Evolutionary conservation across 2,797 vertebrate species (phyloP).

Genomic region (Hylomyscus alleni): DNA sequence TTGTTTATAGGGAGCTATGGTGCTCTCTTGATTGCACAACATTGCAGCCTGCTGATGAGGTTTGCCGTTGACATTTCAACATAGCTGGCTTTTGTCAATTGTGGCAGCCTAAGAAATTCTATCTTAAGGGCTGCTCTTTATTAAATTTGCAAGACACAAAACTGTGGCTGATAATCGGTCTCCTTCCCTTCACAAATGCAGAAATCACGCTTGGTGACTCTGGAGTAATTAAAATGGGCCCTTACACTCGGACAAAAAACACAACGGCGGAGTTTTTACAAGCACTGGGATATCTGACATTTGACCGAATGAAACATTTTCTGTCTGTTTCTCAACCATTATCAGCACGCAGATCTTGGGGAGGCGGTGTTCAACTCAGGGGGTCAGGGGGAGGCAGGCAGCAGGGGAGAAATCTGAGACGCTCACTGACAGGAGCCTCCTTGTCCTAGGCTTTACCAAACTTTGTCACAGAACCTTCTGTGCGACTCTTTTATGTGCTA

Average conservation of each 20-base stretch:
- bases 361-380: not conserved
- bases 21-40: conserved; percentile 86
- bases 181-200: conserved; percentile 89
- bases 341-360: conserved; percentile 69
- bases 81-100: conserved; percentile 90
- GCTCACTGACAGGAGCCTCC: conserved; percentile 42
- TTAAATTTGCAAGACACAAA: conserved; percentile 92
- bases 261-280: conserved; percentile 70
- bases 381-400: not conserved
- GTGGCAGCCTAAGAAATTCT: conserved; percentile 90
- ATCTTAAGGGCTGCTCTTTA: conserved; percentile 91
- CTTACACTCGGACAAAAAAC: conserved; percentile 84
- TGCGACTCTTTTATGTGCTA: conserved; percentile 88
- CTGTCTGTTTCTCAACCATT: conserved; percentile 77
- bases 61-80: conserved; percentile 90
- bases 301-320: conserved; percentile 30
- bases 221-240: conserved; percentile 89
- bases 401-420: not conserved
- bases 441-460: conserved; percentile 85
- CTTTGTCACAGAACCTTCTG: conserved; percentile 88
- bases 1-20: conserved; percentile 86
- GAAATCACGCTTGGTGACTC: conserved; percentile 87
- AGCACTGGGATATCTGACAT: conserved; percentile 34
- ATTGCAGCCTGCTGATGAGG: conserved; percentile 87
- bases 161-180: conserved; percentile 89